Conservation (phyloP, 1,140 invertebrate species). For the Drosophila kikkawai region DNA sequence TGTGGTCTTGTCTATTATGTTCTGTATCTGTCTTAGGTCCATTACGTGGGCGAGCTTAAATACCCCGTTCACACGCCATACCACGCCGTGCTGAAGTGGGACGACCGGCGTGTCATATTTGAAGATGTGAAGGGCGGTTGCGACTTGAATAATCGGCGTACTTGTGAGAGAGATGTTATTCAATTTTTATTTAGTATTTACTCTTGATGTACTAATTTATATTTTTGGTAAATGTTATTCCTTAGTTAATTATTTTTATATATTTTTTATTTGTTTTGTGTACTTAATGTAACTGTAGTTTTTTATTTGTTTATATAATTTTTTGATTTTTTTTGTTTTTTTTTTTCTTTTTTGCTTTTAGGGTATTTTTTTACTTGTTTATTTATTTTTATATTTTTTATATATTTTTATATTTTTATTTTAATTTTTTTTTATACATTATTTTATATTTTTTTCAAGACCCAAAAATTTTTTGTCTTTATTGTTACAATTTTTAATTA, state of each 20-base stretch:
- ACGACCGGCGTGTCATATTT: not conserved
- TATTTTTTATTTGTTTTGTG: not conserved
- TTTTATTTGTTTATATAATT: too few species aligned
- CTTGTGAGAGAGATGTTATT: not conserved
- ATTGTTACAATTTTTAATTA: too few species aligned
- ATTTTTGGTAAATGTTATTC: not conserved
- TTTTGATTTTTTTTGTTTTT: too few species aligned
- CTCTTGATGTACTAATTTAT: not conserved
- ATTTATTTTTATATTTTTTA: too few species aligned
- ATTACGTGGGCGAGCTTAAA: not conserved
- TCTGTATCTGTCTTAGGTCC: not conserved
- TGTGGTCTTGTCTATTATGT: not conserved
- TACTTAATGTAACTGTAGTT: too few species aligned
- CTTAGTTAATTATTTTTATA: not conserved
- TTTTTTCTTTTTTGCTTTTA: too few species aligned
- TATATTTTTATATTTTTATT: too few species aligned
- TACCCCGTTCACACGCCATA: not conserved
- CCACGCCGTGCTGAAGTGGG: not conserved
- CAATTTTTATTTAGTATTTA: not conserved
- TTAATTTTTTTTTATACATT: too few species aligned
- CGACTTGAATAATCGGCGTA: constrained; percentile 2
- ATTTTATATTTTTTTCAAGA: too few species aligned
- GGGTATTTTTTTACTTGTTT: too few species aligned
- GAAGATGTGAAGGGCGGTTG: not conserved
- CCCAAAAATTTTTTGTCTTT: too few species aligned